phyloP scores from a whole-genome alignment of 2,888 invertebrate genomes.

The Sturmia bella region DNA sequence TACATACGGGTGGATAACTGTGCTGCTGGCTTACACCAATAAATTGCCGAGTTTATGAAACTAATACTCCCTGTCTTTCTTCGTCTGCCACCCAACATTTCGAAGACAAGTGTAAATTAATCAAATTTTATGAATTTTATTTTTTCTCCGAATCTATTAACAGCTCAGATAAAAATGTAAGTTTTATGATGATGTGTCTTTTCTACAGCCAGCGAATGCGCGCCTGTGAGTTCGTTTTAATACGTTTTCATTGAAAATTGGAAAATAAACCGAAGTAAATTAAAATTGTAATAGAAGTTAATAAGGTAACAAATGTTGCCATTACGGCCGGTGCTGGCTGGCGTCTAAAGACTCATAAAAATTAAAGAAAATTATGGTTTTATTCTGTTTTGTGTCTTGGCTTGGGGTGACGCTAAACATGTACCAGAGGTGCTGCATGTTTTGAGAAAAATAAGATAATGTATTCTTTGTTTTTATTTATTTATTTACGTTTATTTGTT shows the following conservation, averaged over 20 bases:
- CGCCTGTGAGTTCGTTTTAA: slow-evolving; percentile 23
- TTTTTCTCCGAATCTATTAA: slow-evolving; percentile 66
- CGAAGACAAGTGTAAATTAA: slow-evolving; percentile 61
- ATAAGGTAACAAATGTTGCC: slow-evolving; percentile 46
- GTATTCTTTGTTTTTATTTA: slow-evolving; percentile 8
- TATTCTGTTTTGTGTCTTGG: slow-evolving; percentile 9
- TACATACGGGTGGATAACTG: background rate
- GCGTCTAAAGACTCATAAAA: slow-evolving; percentile 69
- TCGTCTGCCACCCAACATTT: slow-evolving; percentile 43
- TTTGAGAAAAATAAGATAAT: background rate
- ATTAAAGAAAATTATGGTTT: slow-evolving; percentile 45
- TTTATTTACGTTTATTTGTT: background rate
- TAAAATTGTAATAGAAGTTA: slow-evolving; percentile 54
- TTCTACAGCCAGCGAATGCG: slow-evolving; percentile 48
- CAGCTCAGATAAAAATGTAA: slow-evolving; percentile 61
- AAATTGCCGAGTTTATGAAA: slow-evolving; percentile 44
- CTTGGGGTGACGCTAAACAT: background rate
- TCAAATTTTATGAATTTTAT: slow-evolving; percentile 42
- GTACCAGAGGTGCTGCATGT: slow-evolving; percentile 4
- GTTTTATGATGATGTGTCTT: slow-evolving; percentile 41
- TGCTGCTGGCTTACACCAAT: slow-evolving; percentile 11
- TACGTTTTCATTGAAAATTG: slow-evolving; percentile 48
- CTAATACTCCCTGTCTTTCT: slow-evolving; percentile 8
- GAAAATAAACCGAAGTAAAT: background rate
- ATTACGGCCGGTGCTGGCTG: slow-evolving; percentile 37